These are phyloP conservation scores for Enteromius trimaculatus DNA, from an alignment of 2,797 vertebrate genomes.

Conservation along the genomic window DNA sequence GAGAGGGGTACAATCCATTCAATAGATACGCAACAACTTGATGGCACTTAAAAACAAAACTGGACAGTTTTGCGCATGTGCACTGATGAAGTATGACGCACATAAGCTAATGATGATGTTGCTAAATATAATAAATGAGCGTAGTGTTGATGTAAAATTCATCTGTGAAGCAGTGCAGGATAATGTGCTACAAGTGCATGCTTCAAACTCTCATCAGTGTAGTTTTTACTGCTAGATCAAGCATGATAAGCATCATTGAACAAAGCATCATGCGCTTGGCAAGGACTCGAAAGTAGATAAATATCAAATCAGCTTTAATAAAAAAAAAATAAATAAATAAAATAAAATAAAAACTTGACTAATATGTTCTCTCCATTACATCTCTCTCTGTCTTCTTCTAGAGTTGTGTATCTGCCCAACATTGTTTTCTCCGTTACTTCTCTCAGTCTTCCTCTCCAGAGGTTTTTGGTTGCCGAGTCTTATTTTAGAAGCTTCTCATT, in stretches of 20 bases:
- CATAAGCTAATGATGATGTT: no score
- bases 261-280: background rate
- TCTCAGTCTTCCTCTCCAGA: slow-evolving; percentile 49
- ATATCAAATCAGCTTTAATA: background rate
- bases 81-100: no score
- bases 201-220: background rate
- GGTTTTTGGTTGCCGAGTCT: slow-evolving; percentile 63
- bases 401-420: background rate
- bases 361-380: background rate
- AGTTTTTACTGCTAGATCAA: background rate
- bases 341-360: background rate
- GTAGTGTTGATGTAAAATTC: no score
- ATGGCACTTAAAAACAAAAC: background rate
- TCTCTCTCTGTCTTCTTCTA: background rate
- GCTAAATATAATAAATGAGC: background rate
- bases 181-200: background rate
- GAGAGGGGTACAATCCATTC: background rate
- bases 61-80: no score
- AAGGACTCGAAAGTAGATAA: background rate
- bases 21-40: background rate
- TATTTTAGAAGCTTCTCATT: slow-evolving; percentile 78
- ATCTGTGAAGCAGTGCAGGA: background rate
- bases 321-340: no score
- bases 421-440: background rate
- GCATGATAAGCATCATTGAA: background rate